Evolutionary conservation across 1,140 invertebrate species (phyloP).

Genomic region (Centruroides sculpturatus): DNA sequence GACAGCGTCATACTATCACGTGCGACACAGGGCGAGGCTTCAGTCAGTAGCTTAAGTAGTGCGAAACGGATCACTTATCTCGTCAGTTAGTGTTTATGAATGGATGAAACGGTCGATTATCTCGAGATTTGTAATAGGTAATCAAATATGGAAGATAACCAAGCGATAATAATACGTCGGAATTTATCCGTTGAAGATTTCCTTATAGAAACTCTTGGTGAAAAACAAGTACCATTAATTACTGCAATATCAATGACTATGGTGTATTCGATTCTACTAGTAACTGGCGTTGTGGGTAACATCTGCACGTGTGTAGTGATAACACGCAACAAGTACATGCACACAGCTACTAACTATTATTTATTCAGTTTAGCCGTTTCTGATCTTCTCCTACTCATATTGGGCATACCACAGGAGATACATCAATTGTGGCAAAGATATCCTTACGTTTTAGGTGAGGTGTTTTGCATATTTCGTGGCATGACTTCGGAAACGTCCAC

Average conservation of each 20-base stretch:
- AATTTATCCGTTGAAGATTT: no score
- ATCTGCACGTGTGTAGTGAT: conserved; percentile 38
- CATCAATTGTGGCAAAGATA: conserved; percentile 72
- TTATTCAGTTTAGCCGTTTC: conserved; percentile 46
- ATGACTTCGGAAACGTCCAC: conserved; percentile 76
- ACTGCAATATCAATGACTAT: conserved; percentile 26
- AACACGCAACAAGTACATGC: conserved; percentile 31
- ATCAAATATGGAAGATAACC: no score
- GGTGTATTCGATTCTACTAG: conserved; percentile 30
- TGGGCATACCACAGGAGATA: conserved; percentile 61
- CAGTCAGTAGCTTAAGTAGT: no score
- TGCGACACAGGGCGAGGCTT: no score
- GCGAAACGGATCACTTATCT: no score
- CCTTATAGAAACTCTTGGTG: neutral
- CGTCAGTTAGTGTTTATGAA: no score
- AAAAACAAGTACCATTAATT: conserved; percentile 5
- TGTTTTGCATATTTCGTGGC: conserved; percentile 68
- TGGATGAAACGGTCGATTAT: no score
- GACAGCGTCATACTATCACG: no score
- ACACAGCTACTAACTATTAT: conserved; percentile 36
- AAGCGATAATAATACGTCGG: no score
- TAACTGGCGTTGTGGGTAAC: conserved; percentile 35
- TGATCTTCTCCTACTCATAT: conserved; percentile 38
- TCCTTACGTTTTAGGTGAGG: conserved; percentile 73
- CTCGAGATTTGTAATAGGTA: no score